Base-by-base conservation (phyloP, 2,113 vertebrate genomes). In the Antechinus flavipes region DNA sequence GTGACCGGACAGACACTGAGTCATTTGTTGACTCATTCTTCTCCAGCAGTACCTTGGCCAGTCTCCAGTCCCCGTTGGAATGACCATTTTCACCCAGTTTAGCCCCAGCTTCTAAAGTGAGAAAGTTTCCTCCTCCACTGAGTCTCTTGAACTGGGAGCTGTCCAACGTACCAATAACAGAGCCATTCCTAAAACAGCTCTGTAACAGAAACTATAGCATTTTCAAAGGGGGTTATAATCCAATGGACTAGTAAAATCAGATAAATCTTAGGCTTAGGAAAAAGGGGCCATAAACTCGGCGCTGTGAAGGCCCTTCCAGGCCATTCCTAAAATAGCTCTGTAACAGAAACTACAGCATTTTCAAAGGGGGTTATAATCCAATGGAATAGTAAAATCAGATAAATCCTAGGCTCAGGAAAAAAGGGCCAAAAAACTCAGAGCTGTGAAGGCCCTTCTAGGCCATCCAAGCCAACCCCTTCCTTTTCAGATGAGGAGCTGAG, bases 21-120 rank as follows among this genome's bases (percentile, higher is more conserved):
- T 94, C 96, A 90, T 92, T 91, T 93, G 96, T 56, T 94, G 90
- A 90, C 35, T 94, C 96, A 90, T 92, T 91, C 93, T 54, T 93
- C 91, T 68, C 30, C 10, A 55, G 94, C 89, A 89, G 58, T n/a
- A 93, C 56, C 68, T 84, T 92, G 94, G 94, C 93, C 46, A 49
- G 54, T 54, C 68, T 49, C 95, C 84, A 54, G 54, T 55, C 93
- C 61, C 56, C 0, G 2, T 10, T 35, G 58, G 10, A 61, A 30
- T 61, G 11, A 61, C 27, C 58, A 94, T 52, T 56, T 89, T 47
- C 3, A 91, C 52, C 68, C 92, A 90, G 50, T 46, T 95, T 58
- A 95, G 90, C 50, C 47, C 14, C 42, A 3, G 0, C 84, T 89
- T 91, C 94, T 26, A 49, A 24, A 56, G 53, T 84, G 93, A 90